These are phyloP conservation scores for Euborellia annulipes DNA, from an alignment of 1,140 invertebrate species.

Conservation along the genomic window DNA sequence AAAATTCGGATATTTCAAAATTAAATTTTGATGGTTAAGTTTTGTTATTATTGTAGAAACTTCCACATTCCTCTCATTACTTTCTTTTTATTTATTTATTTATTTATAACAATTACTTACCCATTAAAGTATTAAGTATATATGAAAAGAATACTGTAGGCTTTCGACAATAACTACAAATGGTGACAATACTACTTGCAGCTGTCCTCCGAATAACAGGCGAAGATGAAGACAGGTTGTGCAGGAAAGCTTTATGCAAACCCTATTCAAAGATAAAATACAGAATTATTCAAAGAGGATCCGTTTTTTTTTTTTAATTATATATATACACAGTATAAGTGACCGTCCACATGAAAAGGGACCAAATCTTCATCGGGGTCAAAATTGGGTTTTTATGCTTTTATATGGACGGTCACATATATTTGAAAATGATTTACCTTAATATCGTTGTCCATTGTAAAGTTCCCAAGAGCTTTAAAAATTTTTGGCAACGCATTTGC, in stretches of 20 bases:
- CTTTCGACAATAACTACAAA: slow-evolving; percentile 45
- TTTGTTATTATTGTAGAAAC: too few relatives aligned
- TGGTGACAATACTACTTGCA: slow-evolving; percentile 42
- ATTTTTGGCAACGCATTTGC: slow-evolving; percentile 49
- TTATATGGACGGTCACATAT: too few relatives aligned
- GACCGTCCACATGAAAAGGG: too few relatives aligned
- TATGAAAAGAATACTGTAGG: slow-evolving; percentile 41
- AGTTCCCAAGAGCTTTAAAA: slow-evolving; percentile 48
- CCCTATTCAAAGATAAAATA: slow-evolving; percentile 28
- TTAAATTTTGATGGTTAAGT: too few relatives aligned
- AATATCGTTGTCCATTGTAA: slow-evolving; percentile 56
- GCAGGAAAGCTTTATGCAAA: slow-evolving; percentile 45
- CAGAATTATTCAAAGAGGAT: slow-evolving; percentile 2
- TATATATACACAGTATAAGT: too few relatives aligned
- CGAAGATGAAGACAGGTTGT: slow-evolving; percentile 41
- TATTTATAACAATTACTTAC: too few relatives aligned
- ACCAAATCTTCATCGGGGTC: too few relatives aligned
- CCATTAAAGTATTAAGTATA: slow-evolving; percentile 34
- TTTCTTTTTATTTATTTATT: too few relatives aligned
- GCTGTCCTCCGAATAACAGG: slow-evolving; percentile 44
- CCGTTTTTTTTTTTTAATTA: too few relatives aligned
- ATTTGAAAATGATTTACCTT: slow-evolving; percentile 31
- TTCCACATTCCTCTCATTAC: too few relatives aligned
- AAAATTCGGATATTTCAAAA: too few relatives aligned
- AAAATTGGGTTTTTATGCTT: too few relatives aligned